Conservation (phyloP, 2,113 vertebrate species). For the Panurus biarmicus region DNA sequence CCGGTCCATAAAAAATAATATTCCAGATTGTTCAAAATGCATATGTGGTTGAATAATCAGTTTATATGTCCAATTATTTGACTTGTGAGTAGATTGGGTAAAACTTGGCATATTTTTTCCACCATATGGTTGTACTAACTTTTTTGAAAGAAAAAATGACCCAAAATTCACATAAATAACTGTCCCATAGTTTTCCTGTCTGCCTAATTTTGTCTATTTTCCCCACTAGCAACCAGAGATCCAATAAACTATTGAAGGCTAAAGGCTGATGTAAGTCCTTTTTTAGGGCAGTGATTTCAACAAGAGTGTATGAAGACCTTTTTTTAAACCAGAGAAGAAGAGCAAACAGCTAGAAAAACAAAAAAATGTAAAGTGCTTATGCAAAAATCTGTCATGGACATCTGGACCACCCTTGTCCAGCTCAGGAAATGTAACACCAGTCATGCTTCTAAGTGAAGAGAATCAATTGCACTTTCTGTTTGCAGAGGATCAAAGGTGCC, state of each 20-base stretch:
- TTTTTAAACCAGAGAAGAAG: neutral
- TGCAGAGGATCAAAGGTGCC: neutral
- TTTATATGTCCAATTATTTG: neutral
- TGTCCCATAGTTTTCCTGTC: neutral
- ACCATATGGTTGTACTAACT: neutral
- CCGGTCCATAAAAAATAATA: neutral
- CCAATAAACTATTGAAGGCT: neutral
- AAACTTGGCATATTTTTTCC: conserved; percentile 1
- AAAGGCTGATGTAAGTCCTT: neutral
- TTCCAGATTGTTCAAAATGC: neutral
- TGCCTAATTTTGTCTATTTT: conserved; percentile 19
- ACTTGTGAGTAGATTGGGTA: conserved; percentile 4
- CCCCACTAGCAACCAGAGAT: neutral
- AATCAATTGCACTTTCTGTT: conserved; percentile 25
- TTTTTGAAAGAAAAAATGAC: neutral
- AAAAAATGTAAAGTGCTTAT: conserved; percentile 23
- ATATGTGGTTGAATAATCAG: neutral
- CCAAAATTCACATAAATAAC: neutral
- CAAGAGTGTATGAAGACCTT: neutral
- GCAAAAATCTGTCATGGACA: conserved; percentile 18
- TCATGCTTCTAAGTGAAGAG: neutral
- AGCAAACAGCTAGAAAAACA: conserved; percentile 42
- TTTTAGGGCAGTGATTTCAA: conserved; percentile 3
- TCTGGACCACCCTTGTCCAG: conserved; percentile 47
- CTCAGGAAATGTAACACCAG: conserved; percentile 24